Percentiles rank a stretch among this genome's conserved stretches.
These are phyloP conservation scores for Drosophila setosimentum DNA, from an alignment of 2,888 invertebrate species.

Conservation along the genomic window DNA sequence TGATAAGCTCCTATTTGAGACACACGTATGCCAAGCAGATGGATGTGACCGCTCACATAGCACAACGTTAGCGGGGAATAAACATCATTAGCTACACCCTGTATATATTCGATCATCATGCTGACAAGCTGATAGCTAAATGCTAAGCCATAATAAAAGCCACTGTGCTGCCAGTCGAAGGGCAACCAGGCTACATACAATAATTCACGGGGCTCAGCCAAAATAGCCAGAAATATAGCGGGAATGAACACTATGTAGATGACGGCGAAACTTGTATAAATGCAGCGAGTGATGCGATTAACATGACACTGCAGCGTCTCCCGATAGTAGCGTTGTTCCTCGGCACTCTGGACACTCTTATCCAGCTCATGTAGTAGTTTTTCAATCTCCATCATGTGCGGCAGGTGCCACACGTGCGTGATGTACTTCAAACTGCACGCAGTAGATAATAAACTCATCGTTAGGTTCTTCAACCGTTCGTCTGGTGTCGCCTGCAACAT, in stretches of 20 bases:
- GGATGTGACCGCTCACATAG: conserved; percentile 58
- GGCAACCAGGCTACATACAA: conserved; percentile 64
- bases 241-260: conserved; percentile 38
- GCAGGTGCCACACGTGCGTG: conserved; percentile 39
- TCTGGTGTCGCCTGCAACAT: conserved; percentile 28
- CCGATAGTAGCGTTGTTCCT: conserved; percentile 51
- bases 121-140: conserved; percentile 42
- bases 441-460: conserved; percentile 31
- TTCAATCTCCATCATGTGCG: conserved; percentile 49
- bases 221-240: conserved; percentile 13
- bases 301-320: conserved; percentile 23
- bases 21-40: conserved; percentile 57
- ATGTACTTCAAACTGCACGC: conserved; percentile 63
- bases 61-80: conserved; percentile 57
- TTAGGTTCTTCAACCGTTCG: conserved; percentile 55
- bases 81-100: conserved; percentile 56
- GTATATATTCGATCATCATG: conserved; percentile 17
- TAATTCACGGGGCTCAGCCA: conserved; percentile 16
- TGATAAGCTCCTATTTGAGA: conserved; percentile 37
- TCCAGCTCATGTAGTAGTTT: conserved; percentile 45
- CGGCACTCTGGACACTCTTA: conserved; percentile 25
- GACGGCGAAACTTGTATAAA: conserved; percentile 43
- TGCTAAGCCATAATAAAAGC: conserved; percentile 10
- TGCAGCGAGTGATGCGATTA: conserved; percentile 36
- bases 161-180: conserved; percentile 45